A percentile compares a stretch with the other conserved stretches of the same genome.
These are phyloP conservation scores for Rhopalosiphum nymphaeae DNA, from an alignment of 2,888 invertebrate species.

Conservation along the genomic window DNA sequence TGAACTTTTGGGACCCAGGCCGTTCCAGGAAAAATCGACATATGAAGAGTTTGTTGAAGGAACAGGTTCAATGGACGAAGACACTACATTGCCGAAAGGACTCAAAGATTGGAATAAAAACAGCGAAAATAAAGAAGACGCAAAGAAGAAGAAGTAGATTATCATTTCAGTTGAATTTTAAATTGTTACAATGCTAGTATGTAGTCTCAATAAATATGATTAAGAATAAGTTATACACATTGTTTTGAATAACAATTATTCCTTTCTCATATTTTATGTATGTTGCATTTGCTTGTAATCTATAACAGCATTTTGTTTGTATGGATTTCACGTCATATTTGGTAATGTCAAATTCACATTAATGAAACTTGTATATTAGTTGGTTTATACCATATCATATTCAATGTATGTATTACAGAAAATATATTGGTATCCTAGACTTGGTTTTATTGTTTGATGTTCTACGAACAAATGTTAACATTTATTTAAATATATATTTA, in stretches of 20 bases:
- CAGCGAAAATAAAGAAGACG: constrained; percentile 70
- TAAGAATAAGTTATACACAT: constrained; percentile 2
- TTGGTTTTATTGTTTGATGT: background rate
- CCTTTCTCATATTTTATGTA: background rate
- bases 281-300: constrained; percentile 44
- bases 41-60: constrained; percentile 99
- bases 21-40: constrained; percentile 98
- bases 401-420: background rate
- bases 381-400: constrained; percentile 24
- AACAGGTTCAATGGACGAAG: constrained; percentile 97
- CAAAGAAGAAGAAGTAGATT: constrained; percentile 5
- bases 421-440: constrained; percentile 44
- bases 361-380: constrained; percentile 33
- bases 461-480: background rate
- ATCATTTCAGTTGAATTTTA: background rate
- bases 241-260: background rate
- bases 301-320: background rate
- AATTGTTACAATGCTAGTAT: constrained; percentile 42
- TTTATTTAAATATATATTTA: constrained; percentile 5
- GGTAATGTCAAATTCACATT: background rate
- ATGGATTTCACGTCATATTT: background rate
- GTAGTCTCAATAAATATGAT: constrained; percentile 53
- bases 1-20: constrained; percentile 91
- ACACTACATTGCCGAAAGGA: constrained; percentile 93
- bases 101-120: constrained; percentile 95